Conservation (phyloP, 2,888 invertebrate genomes). For the Lordiphosa andalusiaca region DNA sequence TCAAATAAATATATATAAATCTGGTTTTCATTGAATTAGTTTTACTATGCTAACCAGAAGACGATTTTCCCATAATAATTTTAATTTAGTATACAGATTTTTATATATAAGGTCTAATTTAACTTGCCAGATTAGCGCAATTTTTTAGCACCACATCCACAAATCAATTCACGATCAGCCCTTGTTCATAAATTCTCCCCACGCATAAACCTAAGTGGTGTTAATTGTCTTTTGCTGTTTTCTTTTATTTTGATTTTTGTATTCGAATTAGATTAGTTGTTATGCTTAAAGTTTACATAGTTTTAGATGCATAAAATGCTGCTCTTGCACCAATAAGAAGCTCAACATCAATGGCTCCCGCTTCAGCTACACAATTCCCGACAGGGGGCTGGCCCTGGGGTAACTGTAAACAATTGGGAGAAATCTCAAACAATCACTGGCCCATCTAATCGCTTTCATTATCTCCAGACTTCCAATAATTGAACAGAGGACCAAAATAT, state of each 20-base stretch:
- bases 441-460: conserved; percentile 36
- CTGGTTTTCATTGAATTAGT: too few relatives aligned
- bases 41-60: too few relatives aligned
- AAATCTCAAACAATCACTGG: conserved; percentile 66
- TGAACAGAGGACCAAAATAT: conserved; percentile 87
- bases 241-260: conserved; percentile 39
- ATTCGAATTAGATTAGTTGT: conserved; percentile 40
- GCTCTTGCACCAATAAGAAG: conserved; percentile 88
- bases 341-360: too few relatives aligned
- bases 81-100: too few relatives aligned
- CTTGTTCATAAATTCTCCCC: not conserved
- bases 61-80: too few relatives aligned
- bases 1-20: too few relatives aligned
- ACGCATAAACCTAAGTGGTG: conserved; percentile 24
- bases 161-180: not conserved
- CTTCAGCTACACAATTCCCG: too few relatives aligned
- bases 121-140: too few relatives aligned
- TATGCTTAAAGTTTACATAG: conserved; percentile 51
- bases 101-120: too few relatives aligned
- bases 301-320: conserved; percentile 85
- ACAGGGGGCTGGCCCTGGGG: too few relatives aligned
- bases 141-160: too few relatives aligned
- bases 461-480: conserved; percentile 87
- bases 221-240: conserved; percentile 11
- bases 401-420: too few relatives aligned